phyloP scores from a whole-genome alignment of 2,888 invertebrate species.

The Chloroclystis v-ata region DNA sequence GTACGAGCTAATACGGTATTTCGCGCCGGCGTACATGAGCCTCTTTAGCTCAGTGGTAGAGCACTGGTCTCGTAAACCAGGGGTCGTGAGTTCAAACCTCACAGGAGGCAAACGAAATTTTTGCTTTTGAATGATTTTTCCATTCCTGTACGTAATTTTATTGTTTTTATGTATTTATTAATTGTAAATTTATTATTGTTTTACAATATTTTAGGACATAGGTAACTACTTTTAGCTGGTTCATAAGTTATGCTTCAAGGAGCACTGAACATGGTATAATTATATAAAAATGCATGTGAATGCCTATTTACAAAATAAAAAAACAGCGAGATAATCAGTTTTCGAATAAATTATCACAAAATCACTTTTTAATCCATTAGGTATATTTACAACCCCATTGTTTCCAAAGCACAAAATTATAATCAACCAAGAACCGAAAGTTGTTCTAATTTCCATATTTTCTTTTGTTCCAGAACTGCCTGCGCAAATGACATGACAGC shows the following conservation, averaged over 20 bases:
- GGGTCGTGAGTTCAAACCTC: conserved; percentile 82
- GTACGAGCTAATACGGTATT: conserved; percentile 31
- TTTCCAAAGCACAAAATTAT: background rate
- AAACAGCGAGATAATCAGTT: no score
- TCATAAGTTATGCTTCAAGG: no score
- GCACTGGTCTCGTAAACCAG: conserved; percentile 90
- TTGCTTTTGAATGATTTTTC: conserved; percentile 2
- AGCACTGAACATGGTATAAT: no score
- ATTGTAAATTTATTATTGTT: no score
- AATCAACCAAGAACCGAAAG: conserved; percentile 5
- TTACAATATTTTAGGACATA: no score
- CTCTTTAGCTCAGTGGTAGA: conserved; percentile 90
- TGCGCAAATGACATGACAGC: conserved; percentile 18
- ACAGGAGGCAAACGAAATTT: conserved; percentile 53
- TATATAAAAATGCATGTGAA: no score
- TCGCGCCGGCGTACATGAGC: conserved; percentile 44
- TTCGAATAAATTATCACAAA: background rate
- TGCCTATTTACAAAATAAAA: no score
- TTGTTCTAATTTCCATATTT: conserved; percentile 19
- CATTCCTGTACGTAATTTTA: background rate
- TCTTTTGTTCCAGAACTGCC: conserved; percentile 49
- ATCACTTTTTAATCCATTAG: background rate
- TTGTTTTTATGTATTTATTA: no score
- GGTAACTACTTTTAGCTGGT: no score
- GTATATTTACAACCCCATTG: background rate